A percentile compares a stretch with the other conserved stretches of the same genome.
Conservation (phyloP, 2,797 vertebrate species). For the Sebastes nivosus region DNA sequence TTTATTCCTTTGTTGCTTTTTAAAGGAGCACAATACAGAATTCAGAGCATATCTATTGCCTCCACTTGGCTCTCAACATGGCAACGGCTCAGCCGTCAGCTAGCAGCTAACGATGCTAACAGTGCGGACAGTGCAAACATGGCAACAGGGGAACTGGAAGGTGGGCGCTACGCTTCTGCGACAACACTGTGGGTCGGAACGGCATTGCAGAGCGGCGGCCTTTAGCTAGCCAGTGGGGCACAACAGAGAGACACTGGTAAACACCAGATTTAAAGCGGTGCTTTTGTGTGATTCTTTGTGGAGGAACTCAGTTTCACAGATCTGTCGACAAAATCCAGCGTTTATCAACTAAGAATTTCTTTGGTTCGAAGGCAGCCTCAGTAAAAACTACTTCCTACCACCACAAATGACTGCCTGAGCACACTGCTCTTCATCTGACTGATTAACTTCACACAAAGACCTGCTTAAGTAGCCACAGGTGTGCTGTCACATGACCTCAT, state of each 20-base stretch:
- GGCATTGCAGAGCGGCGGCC: too few species aligned
- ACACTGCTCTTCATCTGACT: background rate
- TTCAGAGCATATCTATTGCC: background rate
- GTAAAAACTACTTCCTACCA: background rate
- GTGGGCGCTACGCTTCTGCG: background rate
- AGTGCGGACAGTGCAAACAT: too few species aligned
- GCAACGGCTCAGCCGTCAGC: too few species aligned
- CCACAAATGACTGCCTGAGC: background rate
- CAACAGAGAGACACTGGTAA: too few species aligned
- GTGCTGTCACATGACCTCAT: constrained; percentile 38
- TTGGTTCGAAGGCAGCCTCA: background rate
- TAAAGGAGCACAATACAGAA: background rate
- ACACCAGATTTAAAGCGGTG: background rate
- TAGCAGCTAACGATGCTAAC: too few species aligned
- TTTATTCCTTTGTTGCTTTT: background rate
- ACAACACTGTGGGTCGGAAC: background rate
- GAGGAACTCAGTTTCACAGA: background rate
- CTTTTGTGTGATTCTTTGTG: background rate
- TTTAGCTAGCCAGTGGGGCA: too few species aligned
- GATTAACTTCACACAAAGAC: constrained; percentile 18
- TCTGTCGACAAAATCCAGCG: background rate
- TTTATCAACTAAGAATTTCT: background rate
- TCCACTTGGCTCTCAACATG: background rate
- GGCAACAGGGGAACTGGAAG: background rate
- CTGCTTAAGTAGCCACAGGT: constrained; percentile 39